A percentile compares a stretch with the other conserved stretches of the same genome.
phyloP scores from a whole-genome alignment of 2,113 vertebrate genomes.

The Sylvilagus bachmani region DNA sequence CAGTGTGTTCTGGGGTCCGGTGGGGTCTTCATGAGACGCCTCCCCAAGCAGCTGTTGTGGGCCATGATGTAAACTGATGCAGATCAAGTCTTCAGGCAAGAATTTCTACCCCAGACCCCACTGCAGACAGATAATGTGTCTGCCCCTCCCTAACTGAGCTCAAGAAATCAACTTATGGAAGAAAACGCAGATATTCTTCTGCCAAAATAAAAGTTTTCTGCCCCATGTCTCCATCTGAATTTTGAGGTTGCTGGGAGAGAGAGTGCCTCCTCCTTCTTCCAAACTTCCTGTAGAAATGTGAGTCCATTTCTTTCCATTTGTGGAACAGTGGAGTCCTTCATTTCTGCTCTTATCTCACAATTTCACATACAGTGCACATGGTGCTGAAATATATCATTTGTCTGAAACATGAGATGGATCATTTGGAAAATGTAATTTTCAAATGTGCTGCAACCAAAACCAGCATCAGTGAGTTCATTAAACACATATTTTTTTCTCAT shows the following conservation, averaged over 20 bases:
- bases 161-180: slow-evolving; percentile 5
- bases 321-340: not conserved
- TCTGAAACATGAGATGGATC: slow-evolving; percentile 44
- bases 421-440: slow-evolving; percentile 63
- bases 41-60: not conserved
- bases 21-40: not conserved
- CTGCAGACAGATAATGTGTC: not conserved
- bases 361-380: slow-evolving; percentile 52
- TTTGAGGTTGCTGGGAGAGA: not conserved
- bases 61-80: not conserved
- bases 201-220: not conserved
- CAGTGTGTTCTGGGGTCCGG: not conserved
- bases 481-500: slow-evolving; percentile 57
- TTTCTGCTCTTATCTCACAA: slow-evolving; percentile 60
- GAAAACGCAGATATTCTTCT: not conserved
- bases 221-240: not conserved
- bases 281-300: not conserved
- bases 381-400: slow-evolving; percentile 32
- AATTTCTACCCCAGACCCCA: not conserved
- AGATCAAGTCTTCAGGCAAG: not conserved
- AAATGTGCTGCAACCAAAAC: slow-evolving; percentile 4
- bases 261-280: not conserved
- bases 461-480: not conserved
- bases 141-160: not conserved
- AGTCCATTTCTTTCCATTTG: slow-evolving; percentile 33